Percentiles rank a stretch among this genome's conserved stretches.
phyloP scores from a whole-genome alignment of 2,888 invertebrate genomes.

The Gastracanthus pulcherrimus region DNA sequence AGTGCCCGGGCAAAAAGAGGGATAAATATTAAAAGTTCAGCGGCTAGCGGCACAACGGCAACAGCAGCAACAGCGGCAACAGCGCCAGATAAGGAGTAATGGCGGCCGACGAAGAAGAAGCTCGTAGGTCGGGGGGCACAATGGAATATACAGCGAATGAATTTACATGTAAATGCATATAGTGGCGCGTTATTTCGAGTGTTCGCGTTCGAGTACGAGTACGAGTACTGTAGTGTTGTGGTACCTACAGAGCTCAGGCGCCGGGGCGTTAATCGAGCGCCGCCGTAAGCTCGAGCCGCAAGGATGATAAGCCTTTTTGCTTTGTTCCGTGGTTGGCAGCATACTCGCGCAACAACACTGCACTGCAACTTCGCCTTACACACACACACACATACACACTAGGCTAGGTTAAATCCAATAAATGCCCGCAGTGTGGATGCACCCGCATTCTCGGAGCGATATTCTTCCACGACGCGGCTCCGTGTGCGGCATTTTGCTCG shows the following conservation, averaged over 20 bases:
- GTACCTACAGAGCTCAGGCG: neutral
- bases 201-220: too few relatives aligned
- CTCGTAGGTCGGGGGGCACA: neutral
- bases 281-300: neutral
- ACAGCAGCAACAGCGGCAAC: neutral
- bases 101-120: slow-evolving; percentile 28
- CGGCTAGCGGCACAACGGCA: neutral
- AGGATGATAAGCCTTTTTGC: slow-evolving; percentile 29
- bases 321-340: too few relatives aligned
- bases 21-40: slow-evolving; percentile 29
- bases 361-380: neutral
- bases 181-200: neutral
- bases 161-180: slow-evolving; percentile 31
- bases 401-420: neutral
- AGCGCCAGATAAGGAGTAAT: slow-evolving; percentile 31
- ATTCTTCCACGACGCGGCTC: neutral
- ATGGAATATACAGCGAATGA: neutral
- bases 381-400: neutral
- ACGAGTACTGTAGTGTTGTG: too few relatives aligned
- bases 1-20: slow-evolving; percentile 11
- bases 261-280: slow-evolving; percentile 1
- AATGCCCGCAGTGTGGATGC: slow-evolving; percentile 8
- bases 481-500: neutral
- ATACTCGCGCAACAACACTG: too few relatives aligned
- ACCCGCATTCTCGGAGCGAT: neutral